Conservation (phyloP, 2,888 invertebrate genomes). For the Netelia melanura region DNA sequence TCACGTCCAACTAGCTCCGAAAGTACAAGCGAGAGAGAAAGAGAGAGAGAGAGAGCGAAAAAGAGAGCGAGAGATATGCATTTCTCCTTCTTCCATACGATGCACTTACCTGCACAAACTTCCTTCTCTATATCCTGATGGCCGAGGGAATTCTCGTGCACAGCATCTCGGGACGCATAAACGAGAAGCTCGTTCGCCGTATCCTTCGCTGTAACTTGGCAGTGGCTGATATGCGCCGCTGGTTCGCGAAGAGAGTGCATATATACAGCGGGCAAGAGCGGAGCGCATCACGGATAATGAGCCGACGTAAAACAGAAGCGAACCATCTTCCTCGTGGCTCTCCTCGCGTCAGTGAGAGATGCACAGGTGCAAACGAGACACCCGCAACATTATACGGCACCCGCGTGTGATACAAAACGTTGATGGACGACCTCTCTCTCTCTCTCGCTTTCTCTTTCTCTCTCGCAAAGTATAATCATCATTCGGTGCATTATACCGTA, state of each 20-base stretch:
- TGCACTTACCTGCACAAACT: constrained; percentile 43
- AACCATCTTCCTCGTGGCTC: constrained; percentile 62
- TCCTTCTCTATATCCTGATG: constrained; percentile 46
- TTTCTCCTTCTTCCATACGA: constrained; percentile 22
- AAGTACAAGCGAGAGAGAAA: background rate
- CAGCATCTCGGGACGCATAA: constrained; percentile 61
- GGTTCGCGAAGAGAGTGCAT: constrained; percentile 26
- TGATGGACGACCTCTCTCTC: constrained; percentile 1
- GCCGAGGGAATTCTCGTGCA: constrained; percentile 25
- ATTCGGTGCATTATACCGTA: constrained; percentile 37
- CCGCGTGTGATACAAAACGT: constrained; percentile 53
- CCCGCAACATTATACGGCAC: constrained; percentile 66
- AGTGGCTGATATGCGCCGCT: constrained; percentile 36
- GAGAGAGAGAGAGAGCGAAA: constrained; percentile 4
- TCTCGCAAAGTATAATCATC: constrained; percentile 60
- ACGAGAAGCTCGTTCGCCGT: constrained; percentile 57
- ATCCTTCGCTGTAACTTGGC: constrained; percentile 51
- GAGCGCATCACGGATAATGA: constrained; percentile 68
- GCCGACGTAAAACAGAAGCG: constrained; percentile 72
- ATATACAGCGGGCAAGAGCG: constrained; percentile 42
- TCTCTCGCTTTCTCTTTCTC: constrained; percentile 2
- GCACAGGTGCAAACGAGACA: constrained; percentile 73
- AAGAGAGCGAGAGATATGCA: constrained; percentile 13
- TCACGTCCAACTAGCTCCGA: constrained; percentile 57
- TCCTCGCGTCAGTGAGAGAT: constrained; percentile 35